Percentiles rank a stretch among this genome's conserved stretches.
Conservation (phyloP, 1,140 invertebrate species). For the Paraescarpia echinospica region DNA sequence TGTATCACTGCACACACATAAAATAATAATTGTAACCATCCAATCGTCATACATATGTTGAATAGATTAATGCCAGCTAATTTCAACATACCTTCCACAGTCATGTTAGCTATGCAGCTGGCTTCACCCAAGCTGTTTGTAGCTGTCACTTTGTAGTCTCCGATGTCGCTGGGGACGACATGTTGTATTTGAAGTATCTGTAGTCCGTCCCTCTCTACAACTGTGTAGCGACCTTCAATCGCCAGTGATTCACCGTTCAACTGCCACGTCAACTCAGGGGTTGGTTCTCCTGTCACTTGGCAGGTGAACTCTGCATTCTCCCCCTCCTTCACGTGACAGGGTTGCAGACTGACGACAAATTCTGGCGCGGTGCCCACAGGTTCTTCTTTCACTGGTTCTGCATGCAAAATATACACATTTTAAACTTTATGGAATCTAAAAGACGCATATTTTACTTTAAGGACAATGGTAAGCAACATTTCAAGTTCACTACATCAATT, state of each 20-base stretch:
- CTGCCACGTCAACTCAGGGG: conserved; percentile 84
- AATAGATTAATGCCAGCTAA: conserved; percentile 9
- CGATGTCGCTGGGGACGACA: conserved; percentile 43
- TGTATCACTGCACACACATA: neutral
- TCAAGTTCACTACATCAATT: too few relatives aligned
- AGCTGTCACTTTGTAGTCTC: conserved; percentile 48
- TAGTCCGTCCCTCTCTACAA: conserved; percentile 45
- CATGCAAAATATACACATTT: neutral
- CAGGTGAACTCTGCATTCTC: conserved; percentile 83
- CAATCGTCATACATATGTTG: neutral
- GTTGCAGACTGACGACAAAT: neutral
- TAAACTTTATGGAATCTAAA: neutral
- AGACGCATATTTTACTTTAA: neutral
- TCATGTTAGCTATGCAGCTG: conserved; percentile 45
- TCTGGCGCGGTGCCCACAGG: neutral
- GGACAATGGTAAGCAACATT: neutral
- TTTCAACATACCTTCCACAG: conserved; percentile 40
- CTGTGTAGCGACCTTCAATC: conserved; percentile 45
- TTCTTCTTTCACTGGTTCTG: neutral
- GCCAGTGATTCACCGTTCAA: conserved; percentile 47
- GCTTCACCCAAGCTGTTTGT: conserved; percentile 49
- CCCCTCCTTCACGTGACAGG: conserved; percentile 73
- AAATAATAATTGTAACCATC: neutral
- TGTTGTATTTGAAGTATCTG: conserved; percentile 39
- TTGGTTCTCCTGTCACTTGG: conserved; percentile 87